phyloP scores from a whole-genome alignment of 2,797 vertebrate species.

The Macroramphosus scolopax region DNA sequence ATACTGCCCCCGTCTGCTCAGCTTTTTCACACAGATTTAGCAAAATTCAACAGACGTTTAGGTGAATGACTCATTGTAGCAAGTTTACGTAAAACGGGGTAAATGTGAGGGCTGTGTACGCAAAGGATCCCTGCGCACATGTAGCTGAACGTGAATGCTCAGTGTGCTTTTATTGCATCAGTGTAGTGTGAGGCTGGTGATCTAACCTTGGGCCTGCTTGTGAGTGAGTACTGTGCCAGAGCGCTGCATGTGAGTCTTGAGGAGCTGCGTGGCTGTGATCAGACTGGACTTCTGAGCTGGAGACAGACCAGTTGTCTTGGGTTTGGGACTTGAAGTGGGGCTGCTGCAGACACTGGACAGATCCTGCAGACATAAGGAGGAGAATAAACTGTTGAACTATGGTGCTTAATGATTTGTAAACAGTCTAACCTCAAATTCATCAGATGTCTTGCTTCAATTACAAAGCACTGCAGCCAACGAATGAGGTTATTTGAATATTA shows the following conservation, averaged over 20 bases:
- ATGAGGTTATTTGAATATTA: too few relatives aligned
- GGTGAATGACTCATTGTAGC: slow-evolving; percentile 37
- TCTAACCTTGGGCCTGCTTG: slow-evolving; percentile 93
- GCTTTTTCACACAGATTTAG: slow-evolving; percentile 4
- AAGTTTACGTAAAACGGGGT: slow-evolving; percentile 32
- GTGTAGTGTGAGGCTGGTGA: not conserved
- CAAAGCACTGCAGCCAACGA: too few relatives aligned
- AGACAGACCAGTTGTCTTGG: slow-evolving; percentile 84
- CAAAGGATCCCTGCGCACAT: slow-evolving; percentile 2
- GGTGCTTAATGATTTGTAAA: too few relatives aligned
- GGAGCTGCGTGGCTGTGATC: slow-evolving; percentile 84
- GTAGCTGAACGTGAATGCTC: not conserved
- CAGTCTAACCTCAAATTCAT: not conserved
- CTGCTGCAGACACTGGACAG: slow-evolving; percentile 96
- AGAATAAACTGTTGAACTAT: slow-evolving; percentile 1
- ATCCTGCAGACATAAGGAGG: slow-evolving; percentile 75
- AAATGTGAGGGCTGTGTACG: slow-evolving; percentile 15
- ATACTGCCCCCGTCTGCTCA: not conserved
- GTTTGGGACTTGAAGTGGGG: slow-evolving; percentile 94
- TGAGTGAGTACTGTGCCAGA: slow-evolving; percentile 86
- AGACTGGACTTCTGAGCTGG: slow-evolving; percentile 89
- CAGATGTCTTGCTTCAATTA: not conserved
- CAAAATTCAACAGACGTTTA: slow-evolving; percentile 14
- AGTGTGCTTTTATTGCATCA: slow-evolving; percentile 3
- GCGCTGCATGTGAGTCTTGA: slow-evolving; percentile 91